phyloP scores from a whole-genome alignment of 2,113 vertebrate species.

The Hylia prasina region DNA sequence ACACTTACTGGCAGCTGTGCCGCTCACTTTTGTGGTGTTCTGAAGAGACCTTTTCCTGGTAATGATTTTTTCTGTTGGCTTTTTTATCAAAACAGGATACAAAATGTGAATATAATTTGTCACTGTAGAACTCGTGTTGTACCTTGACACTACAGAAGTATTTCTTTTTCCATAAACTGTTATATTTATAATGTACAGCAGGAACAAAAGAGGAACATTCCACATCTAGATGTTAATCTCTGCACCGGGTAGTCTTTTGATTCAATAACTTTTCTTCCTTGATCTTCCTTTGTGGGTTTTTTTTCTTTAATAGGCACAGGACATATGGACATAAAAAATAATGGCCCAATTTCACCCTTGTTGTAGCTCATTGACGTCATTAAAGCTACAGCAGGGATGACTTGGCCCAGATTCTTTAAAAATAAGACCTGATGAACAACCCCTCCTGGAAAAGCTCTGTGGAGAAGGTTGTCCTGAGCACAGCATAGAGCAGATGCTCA shows the following conservation, averaged over 20 bases:
- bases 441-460: conserved; percentile 40
- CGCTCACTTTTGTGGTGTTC: not conserved
- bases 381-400: conserved; percentile 63
- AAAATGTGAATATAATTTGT: conserved; percentile 3
- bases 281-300: not conserved
- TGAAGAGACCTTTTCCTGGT: conserved; percentile 18
- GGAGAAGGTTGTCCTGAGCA: conserved; percentile 29
- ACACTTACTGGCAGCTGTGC: not conserved
- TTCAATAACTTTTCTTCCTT: conserved; percentile 38
- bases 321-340: conserved; percentile 62
- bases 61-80: not conserved
- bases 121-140: not conserved
- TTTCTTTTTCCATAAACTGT: conserved; percentile 38
- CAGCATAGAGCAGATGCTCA: not conserved
- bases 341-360: conserved; percentile 62
- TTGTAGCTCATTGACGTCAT: conserved; percentile 63
- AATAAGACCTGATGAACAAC: conserved; percentile 54
- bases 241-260: not conserved
- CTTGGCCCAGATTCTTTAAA: conserved; percentile 66
- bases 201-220: conserved; percentile 4
- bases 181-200: not conserved
- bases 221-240: conserved; percentile 1
- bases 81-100: conserved; percentile 11
- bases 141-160: not conserved
- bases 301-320: conserved; percentile 41